Conservation (phyloP, 2,888 invertebrate genomes). For the Pilophorus perplexus region DNA sequence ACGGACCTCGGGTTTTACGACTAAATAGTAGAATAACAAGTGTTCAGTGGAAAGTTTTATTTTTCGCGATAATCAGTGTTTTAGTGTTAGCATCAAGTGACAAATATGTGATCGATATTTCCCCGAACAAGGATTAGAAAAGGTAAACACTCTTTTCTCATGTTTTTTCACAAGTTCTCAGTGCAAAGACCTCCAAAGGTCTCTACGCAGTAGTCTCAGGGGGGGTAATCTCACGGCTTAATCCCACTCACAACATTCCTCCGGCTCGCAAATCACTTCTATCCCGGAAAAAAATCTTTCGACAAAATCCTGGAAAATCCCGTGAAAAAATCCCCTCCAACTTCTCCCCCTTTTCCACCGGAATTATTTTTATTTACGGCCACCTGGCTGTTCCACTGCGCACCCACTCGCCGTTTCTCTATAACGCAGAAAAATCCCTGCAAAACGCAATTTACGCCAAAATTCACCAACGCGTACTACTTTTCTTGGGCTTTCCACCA, state of each 20-base stretch:
- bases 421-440: background rate
- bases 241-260: too few relatives aligned
- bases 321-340: background rate
- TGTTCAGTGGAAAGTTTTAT: conserved; percentile 25
- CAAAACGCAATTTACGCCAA: background rate
- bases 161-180: conserved; percentile 3
- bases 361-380: conserved; percentile 22
- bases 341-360: background rate
- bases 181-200: conserved; percentile 28
- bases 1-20: too few relatives aligned
- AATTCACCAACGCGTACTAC: too few relatives aligned
- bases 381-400: background rate
- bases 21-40: background rate
- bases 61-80: conserved; percentile 23
- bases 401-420: background rate
- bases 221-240: too few relatives aligned
- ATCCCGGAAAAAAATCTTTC: background rate
- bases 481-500: background rate
- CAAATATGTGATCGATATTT: conserved; percentile 21
- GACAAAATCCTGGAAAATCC: too few relatives aligned
- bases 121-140: conserved; percentile 4
- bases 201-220: conserved; percentile 22
- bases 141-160: conserved; percentile 11
- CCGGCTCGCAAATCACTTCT: too few relatives aligned
- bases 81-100: background rate